Evolutionary conservation across 2,113 vertebrate genomes (phyloP), one percentile per base, ranked within the genome.

Genomic region (Lophotis ruficrista): DNA sequence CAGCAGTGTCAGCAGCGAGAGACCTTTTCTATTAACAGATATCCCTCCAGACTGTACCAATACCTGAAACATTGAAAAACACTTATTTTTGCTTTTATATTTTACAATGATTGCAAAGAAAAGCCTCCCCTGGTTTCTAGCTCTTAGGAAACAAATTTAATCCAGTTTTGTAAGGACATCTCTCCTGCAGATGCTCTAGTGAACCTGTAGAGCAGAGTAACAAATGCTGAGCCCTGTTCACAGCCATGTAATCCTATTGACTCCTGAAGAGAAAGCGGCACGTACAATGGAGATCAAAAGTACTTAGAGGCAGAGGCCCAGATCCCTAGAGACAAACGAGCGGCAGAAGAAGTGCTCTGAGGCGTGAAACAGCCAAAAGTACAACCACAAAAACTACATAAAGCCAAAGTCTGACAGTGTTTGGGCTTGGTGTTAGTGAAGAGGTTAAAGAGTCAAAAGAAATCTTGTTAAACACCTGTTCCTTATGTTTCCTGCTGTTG

Each of bases 391-490:
- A 81, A 93, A 81, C 2, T 15, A 83, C 10, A 31, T 37, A 83
- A 64, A 93, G 37, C 28, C 3, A 4, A 90, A 81, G 54, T 37
- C 76, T 78, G 30, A 62, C 45, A 62, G 66, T 60, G 13, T 58
- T 66, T 81, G 54, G 7, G 2, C 4, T 54, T 66, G 35, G 60
- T 60, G 71, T 87, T 78, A 94, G 68, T 38, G 33, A 71, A 87
- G 80, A 91, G 56, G 56, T 94, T 94, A 89, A 87, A 81, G 25
- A 91, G 68, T 64, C 72, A 89, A 75, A 94, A 73, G 51, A 89
- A 96, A 87, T 84, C 89, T 73, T 95, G 89, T 94, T 93, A 83
- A 92, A 84, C 91, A 93, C 27, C 60, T 92, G 82, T 54, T 95
- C 57, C 61, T 56, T 72, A 9, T 70, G 71, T 68, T 94, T 89